phyloP scores from a whole-genome alignment of 2,113 vertebrate species.

The Cebus imitator region DNA sequence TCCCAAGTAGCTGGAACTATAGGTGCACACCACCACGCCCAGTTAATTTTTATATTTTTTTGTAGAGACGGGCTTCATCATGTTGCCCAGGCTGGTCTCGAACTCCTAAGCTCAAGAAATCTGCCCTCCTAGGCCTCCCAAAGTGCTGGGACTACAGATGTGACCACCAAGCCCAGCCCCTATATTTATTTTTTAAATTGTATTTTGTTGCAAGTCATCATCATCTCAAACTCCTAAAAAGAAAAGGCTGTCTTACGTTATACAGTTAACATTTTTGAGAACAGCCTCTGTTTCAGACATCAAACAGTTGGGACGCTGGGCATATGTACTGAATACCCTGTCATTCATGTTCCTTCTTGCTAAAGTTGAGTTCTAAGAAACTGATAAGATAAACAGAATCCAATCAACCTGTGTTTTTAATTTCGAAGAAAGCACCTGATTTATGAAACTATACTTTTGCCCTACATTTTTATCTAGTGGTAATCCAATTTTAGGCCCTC shows the following conservation, averaged over 20 bases:
- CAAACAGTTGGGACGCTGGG: not conserved
- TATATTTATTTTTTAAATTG: not conserved
- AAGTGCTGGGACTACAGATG: too few species aligned
- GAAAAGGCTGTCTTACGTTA: not conserved
- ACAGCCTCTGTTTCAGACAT: not conserved
- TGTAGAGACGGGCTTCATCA: too few species aligned
- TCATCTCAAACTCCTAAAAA: not conserved
- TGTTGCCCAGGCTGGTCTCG: too few species aligned
- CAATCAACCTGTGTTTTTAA: not conserved
- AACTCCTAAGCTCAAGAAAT: too few species aligned
- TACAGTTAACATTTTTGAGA: not conserved
- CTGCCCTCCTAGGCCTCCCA: not conserved
- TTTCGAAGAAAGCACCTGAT: conserved; percentile 25
- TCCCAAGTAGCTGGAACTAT: too few species aligned
- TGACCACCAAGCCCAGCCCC: too few species aligned
- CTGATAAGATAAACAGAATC: not conserved
- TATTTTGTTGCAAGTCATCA: not conserved
- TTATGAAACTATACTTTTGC: not conserved
- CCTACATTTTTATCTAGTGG: not conserved
- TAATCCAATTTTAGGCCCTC: not conserved
- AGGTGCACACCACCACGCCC: too few species aligned
- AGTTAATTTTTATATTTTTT: too few species aligned
- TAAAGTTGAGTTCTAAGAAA: not conserved
- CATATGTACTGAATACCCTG: not conserved
- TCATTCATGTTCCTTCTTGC: not conserved